Conservation (phyloP, 1,140 invertebrate species). For the Pissodes strobi region DNA sequence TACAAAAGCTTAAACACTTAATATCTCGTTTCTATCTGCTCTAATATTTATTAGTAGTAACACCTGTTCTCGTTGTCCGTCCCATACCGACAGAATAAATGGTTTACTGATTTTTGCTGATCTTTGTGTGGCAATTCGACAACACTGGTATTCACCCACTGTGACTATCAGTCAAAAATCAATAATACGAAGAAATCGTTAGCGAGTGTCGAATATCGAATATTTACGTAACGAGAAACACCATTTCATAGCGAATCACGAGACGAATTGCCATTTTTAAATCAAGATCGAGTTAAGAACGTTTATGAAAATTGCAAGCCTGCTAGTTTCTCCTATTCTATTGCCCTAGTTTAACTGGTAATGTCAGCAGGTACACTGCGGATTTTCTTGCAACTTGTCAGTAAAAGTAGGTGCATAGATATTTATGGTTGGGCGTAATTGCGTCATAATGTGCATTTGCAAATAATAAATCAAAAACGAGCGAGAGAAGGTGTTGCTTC, state of each 20-base stretch:
- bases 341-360: constrained; percentile 24
- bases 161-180: no score
- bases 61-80: no score
- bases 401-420: constrained; percentile 28
- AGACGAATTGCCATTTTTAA: background rate
- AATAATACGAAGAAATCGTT: no score
- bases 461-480: background rate
- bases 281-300: constrained; percentile 15
- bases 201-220: no score
- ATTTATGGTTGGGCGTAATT: constrained; percentile 14
- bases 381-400: constrained; percentile 21
- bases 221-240: background rate
- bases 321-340: constrained; percentile 16
- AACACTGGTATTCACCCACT: no score
- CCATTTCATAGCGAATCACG: background rate
- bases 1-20: no score
- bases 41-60: no score
- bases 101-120: no score
- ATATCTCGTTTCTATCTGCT: no score
- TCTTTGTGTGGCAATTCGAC: no score
- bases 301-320: constrained; percentile 15
- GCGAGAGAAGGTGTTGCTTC: no score
- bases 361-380: constrained; percentile 21
- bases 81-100: no score
- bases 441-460: constrained; percentile 8